A percentile compares a stretch with the other conserved stretches of the same genome.
These are phyloP conservation scores for Thera britannica DNA, from an alignment of 2,888 invertebrate genomes.

Conservation along the genomic window DNA sequence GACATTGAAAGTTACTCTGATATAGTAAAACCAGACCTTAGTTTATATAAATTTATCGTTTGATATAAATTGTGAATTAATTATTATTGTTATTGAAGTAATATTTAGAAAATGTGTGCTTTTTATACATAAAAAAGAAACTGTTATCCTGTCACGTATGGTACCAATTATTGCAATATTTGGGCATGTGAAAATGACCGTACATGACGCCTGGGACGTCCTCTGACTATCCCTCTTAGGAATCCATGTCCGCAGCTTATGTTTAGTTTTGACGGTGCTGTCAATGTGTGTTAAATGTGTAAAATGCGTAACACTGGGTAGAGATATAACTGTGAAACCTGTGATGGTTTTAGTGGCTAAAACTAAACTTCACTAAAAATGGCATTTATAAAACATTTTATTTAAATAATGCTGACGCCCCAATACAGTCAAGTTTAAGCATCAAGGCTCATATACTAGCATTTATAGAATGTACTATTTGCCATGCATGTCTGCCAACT, in stretches of 20 bases:
- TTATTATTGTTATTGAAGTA: not conserved
- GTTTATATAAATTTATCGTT: not conserved
- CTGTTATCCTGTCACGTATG: not conserved
- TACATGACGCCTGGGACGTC: not conserved
- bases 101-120: not conserved
- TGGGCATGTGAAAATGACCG: not conserved
- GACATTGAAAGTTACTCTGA: not conserved
- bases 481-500: constrained; percentile 49
- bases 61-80: not conserved
- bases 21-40: not conserved
- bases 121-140: not conserved
- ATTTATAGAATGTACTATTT: not conserved
- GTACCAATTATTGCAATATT: not conserved
- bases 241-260: not conserved
- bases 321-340: too few relatives aligned
- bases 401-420: constrained; percentile 4
- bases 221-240: not conserved
- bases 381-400: too few relatives aligned
- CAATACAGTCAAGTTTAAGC: constrained; percentile 8
- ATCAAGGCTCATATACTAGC: not conserved
- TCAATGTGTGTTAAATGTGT: too few relatives aligned
- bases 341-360: too few relatives aligned
- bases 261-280: too few relatives aligned
- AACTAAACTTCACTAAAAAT: too few relatives aligned
- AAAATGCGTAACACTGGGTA: too few relatives aligned